Evolutionary conservation across 1,140 invertebrate species (phyloP), one percentile per base, ranked within the genome.

Genomic region (Chrysomallon squamiferum): DNA sequence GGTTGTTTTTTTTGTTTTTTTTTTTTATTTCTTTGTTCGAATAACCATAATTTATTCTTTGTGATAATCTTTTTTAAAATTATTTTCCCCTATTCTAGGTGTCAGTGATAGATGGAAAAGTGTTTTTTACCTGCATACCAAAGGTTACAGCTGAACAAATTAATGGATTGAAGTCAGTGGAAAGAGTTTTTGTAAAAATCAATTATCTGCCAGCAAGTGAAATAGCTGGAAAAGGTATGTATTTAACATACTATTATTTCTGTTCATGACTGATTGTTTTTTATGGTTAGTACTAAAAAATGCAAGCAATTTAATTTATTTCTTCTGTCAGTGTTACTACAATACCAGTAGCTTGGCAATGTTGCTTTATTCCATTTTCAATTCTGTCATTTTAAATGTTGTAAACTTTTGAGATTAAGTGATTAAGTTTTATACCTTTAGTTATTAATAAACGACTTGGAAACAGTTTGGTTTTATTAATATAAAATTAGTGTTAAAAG

Each of bases 121-220:
- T 68, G 54, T 59, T 59, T 33, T 59, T 68, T 33, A 49, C n/a
- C 5, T 11, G 49, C 35, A 11, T 29, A 32, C 13, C 9, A 2
- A 22, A 22, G 1, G 25, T n/a, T 45, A 29, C 30, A 25, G 47
- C 47, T 18, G 33, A 52, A 50, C 20, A 63, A 9, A 49, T 68
- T 7, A 22, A 56, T 25, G 15, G 35, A 38, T 49, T 68, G 45
- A 68, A 63, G 45, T 59, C 43, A 4, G 56, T 64, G 18, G 66
- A 68, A 60, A 57, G 66, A 43, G 25, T 60, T 5, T 68, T 68
- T 59, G 56, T 68, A 3, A 20, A 35, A 20, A 41, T 68, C 15
- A 54, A 50, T 29, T 38, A 63, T 54, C 63, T 63, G 32, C 29
- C 47, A 6, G 62, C 62, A 29, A 35, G 20, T n/a, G 22, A 43